Evolutionary conservation across 2,113 vertebrate species (phyloP).

Genomic region (Meriones unguiculatus): DNA sequence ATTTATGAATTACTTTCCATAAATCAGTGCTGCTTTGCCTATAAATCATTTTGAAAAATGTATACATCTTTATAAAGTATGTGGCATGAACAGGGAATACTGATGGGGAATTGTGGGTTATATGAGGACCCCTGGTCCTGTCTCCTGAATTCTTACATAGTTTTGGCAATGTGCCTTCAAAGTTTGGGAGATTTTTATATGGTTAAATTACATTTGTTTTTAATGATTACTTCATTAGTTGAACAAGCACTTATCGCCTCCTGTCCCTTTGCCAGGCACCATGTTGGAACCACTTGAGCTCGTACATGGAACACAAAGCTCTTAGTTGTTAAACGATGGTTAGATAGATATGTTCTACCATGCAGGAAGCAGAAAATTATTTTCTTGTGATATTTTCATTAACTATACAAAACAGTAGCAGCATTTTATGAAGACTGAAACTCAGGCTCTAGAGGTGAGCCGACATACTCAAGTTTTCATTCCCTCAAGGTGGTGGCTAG

Average conservation of each 20-base stretch:
- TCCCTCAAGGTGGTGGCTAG: not conserved
- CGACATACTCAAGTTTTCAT: rapidly evolving
- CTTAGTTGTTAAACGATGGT: not conserved
- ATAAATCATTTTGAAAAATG: slow-evolving; percentile 68
- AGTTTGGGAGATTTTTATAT: slow-evolving; percentile 56
- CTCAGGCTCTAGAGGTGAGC: not conserved
- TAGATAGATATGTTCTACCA: not conserved
- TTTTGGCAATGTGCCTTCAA: slow-evolving; percentile 50
- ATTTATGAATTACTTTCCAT: slow-evolving; percentile 76
- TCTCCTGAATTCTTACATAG: slow-evolving; percentile 60
- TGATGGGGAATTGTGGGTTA: slow-evolving; percentile 16
- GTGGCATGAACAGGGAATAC: slow-evolving; percentile 33
- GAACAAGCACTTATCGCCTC: slow-evolving; percentile 57
- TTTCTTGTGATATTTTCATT: not conserved
- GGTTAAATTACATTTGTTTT: slow-evolving; percentile 62
- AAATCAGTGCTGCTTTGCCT: slow-evolving; percentile 73
- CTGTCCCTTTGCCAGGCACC: not conserved
- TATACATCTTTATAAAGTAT: slow-evolving; percentile 61
- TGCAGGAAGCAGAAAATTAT: not conserved
- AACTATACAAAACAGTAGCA: not conserved
- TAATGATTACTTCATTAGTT: slow-evolving; percentile 63
- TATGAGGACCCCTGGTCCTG: slow-evolving; percentile 40
- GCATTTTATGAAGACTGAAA: not conserved
- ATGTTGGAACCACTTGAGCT: not conserved
- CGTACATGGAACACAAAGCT: not conserved